Conservation (phyloP, 2,888 invertebrate species). For the Cephonodes hylas region DNA sequence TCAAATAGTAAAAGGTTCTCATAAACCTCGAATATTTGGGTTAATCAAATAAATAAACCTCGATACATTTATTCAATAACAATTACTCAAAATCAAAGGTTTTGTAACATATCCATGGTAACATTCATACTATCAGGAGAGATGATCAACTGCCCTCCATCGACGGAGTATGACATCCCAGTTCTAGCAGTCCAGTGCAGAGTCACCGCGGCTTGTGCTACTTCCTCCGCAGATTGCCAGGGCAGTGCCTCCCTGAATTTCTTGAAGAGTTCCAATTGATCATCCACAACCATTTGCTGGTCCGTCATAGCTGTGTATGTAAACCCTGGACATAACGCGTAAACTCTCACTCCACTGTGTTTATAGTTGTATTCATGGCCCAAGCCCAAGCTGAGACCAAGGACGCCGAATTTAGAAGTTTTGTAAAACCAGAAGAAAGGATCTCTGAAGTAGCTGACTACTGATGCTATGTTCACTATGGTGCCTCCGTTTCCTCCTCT, state of each 20-base stretch:
- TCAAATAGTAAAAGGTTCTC: no score
- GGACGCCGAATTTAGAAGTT: conserved; percentile 56
- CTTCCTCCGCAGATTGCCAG: conserved; percentile 30
- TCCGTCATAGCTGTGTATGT: conserved; percentile 54
- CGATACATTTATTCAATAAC: no score
- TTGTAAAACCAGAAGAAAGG: conserved; percentile 20
- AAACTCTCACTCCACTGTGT: conserved; percentile 65
- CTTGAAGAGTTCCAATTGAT: conserved; percentile 16
- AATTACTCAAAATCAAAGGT: no score
- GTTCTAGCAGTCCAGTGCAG: conserved; percentile 23
- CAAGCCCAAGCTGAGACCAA: conserved; percentile 68
- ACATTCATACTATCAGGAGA: neutral
- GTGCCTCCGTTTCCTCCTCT: conserved; percentile 79
- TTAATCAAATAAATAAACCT: no score
- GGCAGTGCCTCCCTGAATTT: conserved; percentile 22
- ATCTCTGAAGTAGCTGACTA: conserved; percentile 56
- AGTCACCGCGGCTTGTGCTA: conserved; percentile 25
- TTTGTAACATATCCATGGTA: neutral
- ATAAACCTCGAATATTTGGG: no score
- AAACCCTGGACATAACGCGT: conserved; percentile 72
- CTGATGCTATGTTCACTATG: conserved; percentile 82
- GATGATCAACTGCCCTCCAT: neutral
- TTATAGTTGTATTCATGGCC: conserved; percentile 58
- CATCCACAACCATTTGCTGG: conserved; percentile 12
- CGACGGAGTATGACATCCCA: conserved; percentile 17